Base-by-base conservation (phyloP, 2,113 vertebrate species). In the Lichenostomus cassidix region DNA sequence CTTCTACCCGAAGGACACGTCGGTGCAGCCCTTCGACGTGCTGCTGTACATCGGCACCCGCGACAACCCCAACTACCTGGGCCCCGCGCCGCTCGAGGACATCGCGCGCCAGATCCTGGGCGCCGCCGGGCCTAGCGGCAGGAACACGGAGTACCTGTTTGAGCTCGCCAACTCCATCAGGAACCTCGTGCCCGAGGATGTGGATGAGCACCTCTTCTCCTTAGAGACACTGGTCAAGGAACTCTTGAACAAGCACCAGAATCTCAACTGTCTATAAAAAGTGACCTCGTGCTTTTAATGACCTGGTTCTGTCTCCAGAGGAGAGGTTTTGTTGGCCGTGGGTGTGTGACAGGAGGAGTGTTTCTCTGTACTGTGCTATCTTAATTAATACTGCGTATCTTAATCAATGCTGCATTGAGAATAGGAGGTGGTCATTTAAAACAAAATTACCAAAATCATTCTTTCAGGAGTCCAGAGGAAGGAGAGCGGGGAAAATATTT, bases 41-140 rank as follows among this genome's bases (percentile, higher is more conserved):
- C 89, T 99, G 71, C 97, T 99, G 9, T 99, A 99, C 97, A 99
- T 99, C 15, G 99, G 99, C 94, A 99, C 98, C 49, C 96, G 96
- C 44, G 99, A 99, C 96, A 99, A 99, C 92, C 99, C 99, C 17
- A 97, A 99, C 97, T 99, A 99, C 97, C 99, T 99, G 49, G 99
- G 99, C 59, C 99, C 99, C 11, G 99, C 99, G 19, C 99, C 99
- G 39, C 96, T 99, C 70, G 99, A 99, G 98, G 98, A 99, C 64
- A 99, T 99, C 29, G 99, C 99, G 46, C 97, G 97, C 60, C 99
- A 99, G 98, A 99, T 99, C 87, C 95, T 98, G 71, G 97, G 87
- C 67, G 98, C 99, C 6, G 97, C 97, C 12, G 99, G 99, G 52
- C 99, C 98, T 31, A 99, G 99, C 28, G 99, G 99, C 90, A 97